These are phyloP conservation scores for Nematopogon swammerdamellus DNA, from an alignment of 2,888 invertebrate genomes.

Conservation along the genomic window DNA sequence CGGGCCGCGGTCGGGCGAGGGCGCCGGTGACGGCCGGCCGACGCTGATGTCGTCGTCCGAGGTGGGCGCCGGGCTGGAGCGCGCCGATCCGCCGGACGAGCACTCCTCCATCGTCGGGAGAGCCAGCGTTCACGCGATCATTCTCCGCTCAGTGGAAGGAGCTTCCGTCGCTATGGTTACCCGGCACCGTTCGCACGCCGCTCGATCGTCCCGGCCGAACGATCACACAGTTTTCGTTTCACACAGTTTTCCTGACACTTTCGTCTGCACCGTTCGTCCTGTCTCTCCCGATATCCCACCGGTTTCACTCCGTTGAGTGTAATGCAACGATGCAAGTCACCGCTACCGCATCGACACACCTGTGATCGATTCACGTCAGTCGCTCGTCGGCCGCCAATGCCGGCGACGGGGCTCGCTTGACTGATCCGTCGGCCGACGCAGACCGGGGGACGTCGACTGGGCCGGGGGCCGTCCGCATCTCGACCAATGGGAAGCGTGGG, in stretches of 20 bases:
- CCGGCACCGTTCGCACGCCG: slow-evolving; percentile 32
- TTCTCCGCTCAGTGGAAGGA: slow-evolving; percentile 6
- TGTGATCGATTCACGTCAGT: slow-evolving; percentile 10
- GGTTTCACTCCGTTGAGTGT: no score
- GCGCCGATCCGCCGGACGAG: slow-evolving; percentile 50
- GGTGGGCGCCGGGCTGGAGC: slow-evolving; percentile 31
- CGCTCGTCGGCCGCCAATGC: background rate
- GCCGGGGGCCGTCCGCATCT: slow-evolving; percentile 28
- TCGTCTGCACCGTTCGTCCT: no score
- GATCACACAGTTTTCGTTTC: slow-evolving; percentile 33
- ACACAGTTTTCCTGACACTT: no score
- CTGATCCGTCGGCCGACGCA: slow-evolving; percentile 43
- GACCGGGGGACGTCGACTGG: slow-evolving; percentile 44
- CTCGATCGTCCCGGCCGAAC: slow-evolving; percentile 42
- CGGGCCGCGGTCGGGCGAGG: slow-evolving; percentile 53
- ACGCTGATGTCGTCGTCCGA: slow-evolving; percentile 76
- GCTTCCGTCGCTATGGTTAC: slow-evolving; percentile 10
- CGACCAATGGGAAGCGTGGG: slow-evolving; percentile 25
- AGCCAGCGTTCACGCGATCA: slow-evolving; percentile 6
- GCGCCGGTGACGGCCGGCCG: slow-evolving; percentile 63
- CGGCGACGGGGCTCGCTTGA: background rate
- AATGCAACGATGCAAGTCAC: slow-evolving; percentile 38
- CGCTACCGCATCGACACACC: slow-evolving; percentile 50
- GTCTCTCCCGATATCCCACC: no score
- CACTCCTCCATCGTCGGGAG: slow-evolving; percentile 42